Conservation (phyloP, 2,797 vertebrate species). For the Pachyuromys duprasi region DNA sequence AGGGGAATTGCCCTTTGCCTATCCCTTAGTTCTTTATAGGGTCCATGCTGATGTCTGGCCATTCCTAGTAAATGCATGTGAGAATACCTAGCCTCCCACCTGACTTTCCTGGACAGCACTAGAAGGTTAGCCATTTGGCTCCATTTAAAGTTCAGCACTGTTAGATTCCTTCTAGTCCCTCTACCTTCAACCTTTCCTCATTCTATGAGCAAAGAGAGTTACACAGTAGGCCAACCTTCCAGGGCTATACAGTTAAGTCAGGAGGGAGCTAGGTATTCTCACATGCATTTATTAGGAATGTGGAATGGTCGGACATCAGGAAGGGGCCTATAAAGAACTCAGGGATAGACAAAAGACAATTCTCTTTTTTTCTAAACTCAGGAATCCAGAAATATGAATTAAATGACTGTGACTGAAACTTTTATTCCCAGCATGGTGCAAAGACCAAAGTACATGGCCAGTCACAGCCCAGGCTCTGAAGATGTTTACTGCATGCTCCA, state of each 20-base stretch:
- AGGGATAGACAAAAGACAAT: no score
- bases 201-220: not conserved
- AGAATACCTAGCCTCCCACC: fast-evolving
- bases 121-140: no score
- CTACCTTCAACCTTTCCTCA: not conserved
- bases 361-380: not conserved
- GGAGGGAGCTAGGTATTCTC: fast-evolving
- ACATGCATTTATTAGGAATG: fast-evolving
- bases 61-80: not conserved
- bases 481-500: not conserved
- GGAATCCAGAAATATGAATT: fast-evolving
- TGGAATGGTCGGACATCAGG: fast-evolving
- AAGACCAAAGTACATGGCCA: fast-evolving
- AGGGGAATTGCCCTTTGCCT: no score
- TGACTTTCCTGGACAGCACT: not conserved
- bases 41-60: fast-evolving
- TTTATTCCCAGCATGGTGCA: fast-evolving
- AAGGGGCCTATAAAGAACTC: not conserved
- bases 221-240: not conserved
- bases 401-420: not conserved
- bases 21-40: fast-evolving
- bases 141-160: not conserved
- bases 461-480: fast-evolving
- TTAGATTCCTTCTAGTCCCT: no score
- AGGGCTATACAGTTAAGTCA: not conserved